phyloP scores from a whole-genome alignment of 2,888 invertebrate species.

The Pharmacophagus antenor region DNA sequence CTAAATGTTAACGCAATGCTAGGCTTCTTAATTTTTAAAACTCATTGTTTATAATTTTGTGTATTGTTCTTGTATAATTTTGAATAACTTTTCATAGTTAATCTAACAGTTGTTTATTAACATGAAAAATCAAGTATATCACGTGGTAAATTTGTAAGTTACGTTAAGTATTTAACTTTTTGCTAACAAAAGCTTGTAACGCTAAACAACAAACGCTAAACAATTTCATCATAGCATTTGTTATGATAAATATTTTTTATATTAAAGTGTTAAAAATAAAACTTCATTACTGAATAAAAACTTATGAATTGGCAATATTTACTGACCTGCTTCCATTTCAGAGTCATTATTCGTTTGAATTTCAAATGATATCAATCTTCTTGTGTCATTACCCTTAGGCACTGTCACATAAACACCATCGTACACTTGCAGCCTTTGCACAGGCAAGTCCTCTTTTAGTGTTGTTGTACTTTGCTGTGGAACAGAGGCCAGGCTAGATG shows the following conservation, averaged over 20 bases:
- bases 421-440: constrained; percentile 53
- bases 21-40: no score
- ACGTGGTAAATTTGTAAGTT: no score
- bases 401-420: constrained; percentile 61
- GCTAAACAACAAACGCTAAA: no score
- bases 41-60: no score
- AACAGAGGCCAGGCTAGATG: constrained; percentile 40
- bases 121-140: no score
- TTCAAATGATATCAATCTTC: constrained; percentile 59
- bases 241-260: neutral
- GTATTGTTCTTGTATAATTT: no score
- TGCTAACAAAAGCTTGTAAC: no score
- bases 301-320: neutral
- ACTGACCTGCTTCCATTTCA: constrained; percentile 56
- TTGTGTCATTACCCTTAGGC: constrained; percentile 51
- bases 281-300: neutral
- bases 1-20: no score
- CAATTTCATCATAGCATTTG: no score
- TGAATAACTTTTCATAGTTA: no score
- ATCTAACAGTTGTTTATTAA: no score
- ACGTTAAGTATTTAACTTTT: no score
- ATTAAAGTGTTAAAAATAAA: neutral
- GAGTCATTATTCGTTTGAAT: constrained; percentile 47
- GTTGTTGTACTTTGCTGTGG: constrained; percentile 33
- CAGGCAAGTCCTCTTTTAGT: constrained; percentile 12